phyloP scores from a whole-genome alignment of 23 tunicate genomes.

The Corella eumyota region DNA sequence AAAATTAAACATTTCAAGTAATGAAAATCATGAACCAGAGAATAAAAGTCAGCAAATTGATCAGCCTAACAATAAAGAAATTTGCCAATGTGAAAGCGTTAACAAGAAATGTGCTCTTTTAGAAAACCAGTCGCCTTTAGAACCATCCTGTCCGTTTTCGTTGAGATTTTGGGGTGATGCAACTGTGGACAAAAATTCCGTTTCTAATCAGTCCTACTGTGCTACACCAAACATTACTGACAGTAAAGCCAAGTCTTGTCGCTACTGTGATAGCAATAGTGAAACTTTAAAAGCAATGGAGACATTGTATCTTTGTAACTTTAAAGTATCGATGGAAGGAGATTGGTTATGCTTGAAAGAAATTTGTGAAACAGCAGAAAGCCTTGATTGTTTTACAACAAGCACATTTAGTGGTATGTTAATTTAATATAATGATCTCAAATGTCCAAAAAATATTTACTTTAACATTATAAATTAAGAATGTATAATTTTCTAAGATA shows the following conservation, averaged over 20 bases:
- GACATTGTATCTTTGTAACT: constrained; percentile 65
- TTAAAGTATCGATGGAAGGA: constrained; percentile 53
- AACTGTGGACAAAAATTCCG: constrained; percentile 12
- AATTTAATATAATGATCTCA: too few species aligned
- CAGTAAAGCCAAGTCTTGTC: constrained; percentile 20
- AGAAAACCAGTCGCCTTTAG: constrained; percentile 10
- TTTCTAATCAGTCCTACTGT: constrained; percentile 14
- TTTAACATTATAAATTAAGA: too few species aligned
- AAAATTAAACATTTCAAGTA: too few species aligned
- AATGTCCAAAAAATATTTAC: too few species aligned
- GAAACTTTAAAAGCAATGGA: constrained; percentile 88
- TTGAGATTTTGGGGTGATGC: constrained; percentile 77
- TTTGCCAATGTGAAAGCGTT: not conserved
- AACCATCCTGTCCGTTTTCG: constrained; percentile 41
- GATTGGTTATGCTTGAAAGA: constrained; percentile 82
- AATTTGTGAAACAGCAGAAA: constrained; percentile 15
- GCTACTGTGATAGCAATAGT: constrained; percentile 51
- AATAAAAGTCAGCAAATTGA: constrained; percentile 1
- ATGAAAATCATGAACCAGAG: too few species aligned
- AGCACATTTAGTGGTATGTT: not conserved
- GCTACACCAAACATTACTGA: constrained; percentile 21
- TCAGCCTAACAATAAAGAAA: not conserved
- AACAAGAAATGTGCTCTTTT: not conserved
- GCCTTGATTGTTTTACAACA: constrained; percentile 3
- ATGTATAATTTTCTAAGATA: too few species aligned